Evolutionary conservation across 2,797 vertebrate genomes (phyloP).

Genomic region (Chloroceryle amazona): DNA sequence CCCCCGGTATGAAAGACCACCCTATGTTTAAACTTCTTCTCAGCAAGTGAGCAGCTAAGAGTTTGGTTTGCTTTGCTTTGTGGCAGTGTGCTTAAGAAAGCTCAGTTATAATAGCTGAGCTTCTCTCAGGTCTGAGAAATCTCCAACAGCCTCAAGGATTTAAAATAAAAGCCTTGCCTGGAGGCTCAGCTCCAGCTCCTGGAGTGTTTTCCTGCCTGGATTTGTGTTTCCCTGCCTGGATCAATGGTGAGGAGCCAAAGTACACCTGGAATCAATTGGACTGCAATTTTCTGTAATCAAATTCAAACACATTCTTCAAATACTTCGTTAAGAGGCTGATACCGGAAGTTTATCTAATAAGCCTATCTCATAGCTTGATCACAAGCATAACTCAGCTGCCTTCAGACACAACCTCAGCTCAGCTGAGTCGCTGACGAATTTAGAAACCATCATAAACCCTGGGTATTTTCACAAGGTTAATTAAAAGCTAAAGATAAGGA

Average conservation of each 20-base stretch:
- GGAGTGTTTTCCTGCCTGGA: not conserved
- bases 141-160: not conserved
- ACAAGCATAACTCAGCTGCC: not conserved
- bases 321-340: not conserved
- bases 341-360: slow-evolving; percentile 36
- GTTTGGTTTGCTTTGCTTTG: not conserved
- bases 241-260: not conserved
- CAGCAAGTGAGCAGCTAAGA: not conserved
- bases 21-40: not conserved
- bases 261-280: slow-evolving; percentile 25
- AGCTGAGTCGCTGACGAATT: not conserved
- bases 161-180: slow-evolving; percentile 25
- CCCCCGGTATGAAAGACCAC: not conserved
- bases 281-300: slow-evolving; percentile 44
- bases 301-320: slow-evolving; percentile 49
- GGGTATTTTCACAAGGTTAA: not conserved
- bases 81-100: not conserved
- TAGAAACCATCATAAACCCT: not conserved
- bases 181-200: not conserved
- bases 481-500: not conserved
- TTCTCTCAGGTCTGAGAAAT: not conserved
- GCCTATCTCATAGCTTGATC: not conserved
- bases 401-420: not conserved
- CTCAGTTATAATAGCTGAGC: not conserved
- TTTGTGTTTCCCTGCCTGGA: slow-evolving; percentile 8